Evolutionary conservation across 2,888 invertebrate genomes (phyloP), one percentile per base, ranked within the genome.

Genomic region (Liopterus haemorrhoidalis): DNA sequence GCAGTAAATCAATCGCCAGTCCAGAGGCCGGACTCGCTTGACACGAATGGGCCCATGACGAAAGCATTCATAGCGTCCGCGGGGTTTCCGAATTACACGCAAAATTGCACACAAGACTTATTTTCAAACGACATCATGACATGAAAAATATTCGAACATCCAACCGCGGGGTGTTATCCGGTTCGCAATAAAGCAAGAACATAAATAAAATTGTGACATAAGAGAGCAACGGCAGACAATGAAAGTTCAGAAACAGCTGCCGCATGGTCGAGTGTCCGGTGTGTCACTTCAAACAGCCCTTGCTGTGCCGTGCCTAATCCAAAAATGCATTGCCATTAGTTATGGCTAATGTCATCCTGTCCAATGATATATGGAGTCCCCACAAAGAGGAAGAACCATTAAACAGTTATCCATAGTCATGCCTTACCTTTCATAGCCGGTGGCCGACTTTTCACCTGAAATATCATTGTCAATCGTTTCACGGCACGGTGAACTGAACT

Each of bases 291-390:
- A 41, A 49, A 48, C 24, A 43, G 45, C 47, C 54, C 59, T 59
- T 52, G 57, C 58, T 56, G 62, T n/a, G n/a, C n/a, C 59, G 59
- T 55, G 57, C 60, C 65, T 63, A 65, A 66, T 67, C 63, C 60
- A 59, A 62, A 63, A 65, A 65, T 66, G 64, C 64, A 67, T 65
- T 61, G 59, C 61, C 61, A 63, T 67, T 65, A 66, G 66, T 65
- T 64, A 65, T 66, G 66, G 65, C 61, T 61, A 65, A 57, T 55
- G 59, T 60, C 60, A 61, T 24, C n/a, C 45, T 39, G 45, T 45
- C 33, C 20, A 25, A 45, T 45, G 39, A 45, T 45, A 39, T 45
- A 45, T 9, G 38, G n/a, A n/a, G n/a, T n/a, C n/a, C n/a, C n/a
- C n/a, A n/a, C n/a, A n/a, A n/a, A n/a, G n/a, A n/a, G n/a, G n/a